Conservation (phyloP, 2,888 invertebrate species). For the Coremacera marginata region DNA sequence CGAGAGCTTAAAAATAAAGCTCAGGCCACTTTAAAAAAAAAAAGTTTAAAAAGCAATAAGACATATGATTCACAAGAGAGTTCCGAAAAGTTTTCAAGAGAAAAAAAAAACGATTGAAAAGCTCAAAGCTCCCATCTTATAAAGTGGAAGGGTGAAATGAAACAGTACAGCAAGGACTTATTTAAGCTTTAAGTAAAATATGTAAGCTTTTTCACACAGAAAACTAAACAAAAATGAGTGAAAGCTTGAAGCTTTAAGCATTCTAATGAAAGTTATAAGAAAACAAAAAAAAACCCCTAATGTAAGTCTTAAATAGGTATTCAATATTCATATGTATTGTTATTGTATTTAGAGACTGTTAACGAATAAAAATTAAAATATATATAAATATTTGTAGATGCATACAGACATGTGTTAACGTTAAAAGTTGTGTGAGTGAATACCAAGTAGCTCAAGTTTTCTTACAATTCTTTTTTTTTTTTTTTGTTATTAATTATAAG, state of each 20-base stretch:
- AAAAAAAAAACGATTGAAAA: too few relatives aligned
- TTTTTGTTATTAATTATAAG: background rate
- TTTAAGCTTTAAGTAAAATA: slow-evolving; percentile 20
- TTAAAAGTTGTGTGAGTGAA: background rate
- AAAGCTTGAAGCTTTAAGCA: slow-evolving; percentile 21
- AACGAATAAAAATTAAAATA: slow-evolving; percentile 44
- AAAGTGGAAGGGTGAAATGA: too few relatives aligned
- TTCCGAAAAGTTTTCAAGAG: too few relatives aligned
- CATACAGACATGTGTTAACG: background rate
- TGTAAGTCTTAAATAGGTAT: slow-evolving; percentile 35
- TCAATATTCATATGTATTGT: slow-evolving; percentile 53
- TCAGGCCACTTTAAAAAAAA: too few relatives aligned
- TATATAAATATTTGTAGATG: background rate
- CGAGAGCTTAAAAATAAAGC: too few relatives aligned
- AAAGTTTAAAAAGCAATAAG: too few relatives aligned
- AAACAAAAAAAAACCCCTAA: background rate
- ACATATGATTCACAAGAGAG: too few relatives aligned
- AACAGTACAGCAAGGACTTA: background rate
- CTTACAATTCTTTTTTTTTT: background rate
- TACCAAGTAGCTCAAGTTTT: background rate
- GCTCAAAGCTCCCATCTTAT: too few relatives aligned
- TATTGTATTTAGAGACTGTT: slow-evolving; percentile 63
- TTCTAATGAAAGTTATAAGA: slow-evolving; percentile 33
- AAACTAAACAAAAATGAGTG: slow-evolving; percentile 36
- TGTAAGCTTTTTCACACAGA: slow-evolving; percentile 7